phyloP scores from a whole-genome alignment of 2,113 vertebrate genomes.

The Scopus umbretta region DNA sequence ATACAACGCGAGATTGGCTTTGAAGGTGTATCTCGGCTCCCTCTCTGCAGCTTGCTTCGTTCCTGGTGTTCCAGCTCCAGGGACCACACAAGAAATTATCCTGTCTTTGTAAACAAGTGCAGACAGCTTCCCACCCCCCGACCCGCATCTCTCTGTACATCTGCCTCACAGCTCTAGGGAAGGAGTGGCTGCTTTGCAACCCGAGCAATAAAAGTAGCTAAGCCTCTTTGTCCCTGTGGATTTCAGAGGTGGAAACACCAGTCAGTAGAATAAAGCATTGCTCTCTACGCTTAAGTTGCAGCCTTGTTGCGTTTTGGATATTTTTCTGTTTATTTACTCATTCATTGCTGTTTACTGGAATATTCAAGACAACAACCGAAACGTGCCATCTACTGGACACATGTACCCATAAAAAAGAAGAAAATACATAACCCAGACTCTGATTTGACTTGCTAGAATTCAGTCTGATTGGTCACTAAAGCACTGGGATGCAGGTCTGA shows the following conservation, averaged over 20 bases:
- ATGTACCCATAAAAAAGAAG: fast-evolving
- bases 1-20: fast-evolving
- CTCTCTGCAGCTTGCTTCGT: background rate
- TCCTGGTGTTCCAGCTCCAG: background rate
- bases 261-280: background rate
- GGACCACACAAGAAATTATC: background rate
- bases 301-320: background rate
- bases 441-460: background rate
- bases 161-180: background rate
- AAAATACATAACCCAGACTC: background rate
- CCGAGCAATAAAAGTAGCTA: background rate
- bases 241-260: background rate
- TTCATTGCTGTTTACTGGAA: background rate
- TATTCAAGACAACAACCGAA: background rate
- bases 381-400: constrained; percentile 15
- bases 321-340: background rate
- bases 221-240: background rate
- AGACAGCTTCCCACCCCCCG: background rate
- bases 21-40: background rate
- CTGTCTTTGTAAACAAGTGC: background rate
- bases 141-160: too few species aligned
- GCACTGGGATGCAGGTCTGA: too few species aligned
- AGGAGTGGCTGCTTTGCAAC: background rate
- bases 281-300: background rate
- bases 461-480: background rate